These are phyloP conservation scores for Protomyctophum bolini DNA, from an alignment of 2,113 vertebrate genomes.

Conservation along the genomic window DNA sequence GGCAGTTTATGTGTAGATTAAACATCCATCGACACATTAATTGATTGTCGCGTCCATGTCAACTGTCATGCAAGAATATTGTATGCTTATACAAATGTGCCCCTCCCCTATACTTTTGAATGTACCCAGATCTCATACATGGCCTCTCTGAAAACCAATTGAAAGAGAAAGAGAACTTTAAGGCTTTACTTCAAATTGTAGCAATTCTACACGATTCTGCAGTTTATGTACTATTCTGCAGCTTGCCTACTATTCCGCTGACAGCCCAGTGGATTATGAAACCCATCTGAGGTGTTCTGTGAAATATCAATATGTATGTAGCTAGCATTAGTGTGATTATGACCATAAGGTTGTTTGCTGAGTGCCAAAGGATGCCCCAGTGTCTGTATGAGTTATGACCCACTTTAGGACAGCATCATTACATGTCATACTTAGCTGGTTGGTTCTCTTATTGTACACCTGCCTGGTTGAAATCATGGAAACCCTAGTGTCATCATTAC, in stretches of 20 bases:
- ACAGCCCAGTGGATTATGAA: constrained; percentile 19
- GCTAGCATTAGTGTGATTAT: constrained; percentile 26
- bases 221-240: not conserved
- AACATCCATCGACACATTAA: no score
- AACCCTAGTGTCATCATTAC: constrained; percentile 22
- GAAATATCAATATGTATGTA: constrained; percentile 24
- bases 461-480: constrained; percentile 24
- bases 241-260: no score
- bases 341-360: constrained; percentile 47
- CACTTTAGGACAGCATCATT: constrained; percentile 14
- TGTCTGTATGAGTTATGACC: constrained; percentile 46
- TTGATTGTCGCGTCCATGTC: no score
- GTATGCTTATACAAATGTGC: no score
- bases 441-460: constrained; percentile 30
- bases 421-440: constrained; percentile 23
- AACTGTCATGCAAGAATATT: no score
- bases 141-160: no score
- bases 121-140: no score
- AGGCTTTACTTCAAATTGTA: not conserved
- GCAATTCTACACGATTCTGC: not conserved
- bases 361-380: constrained; percentile 28
- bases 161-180: not conserved
- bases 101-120: no score
- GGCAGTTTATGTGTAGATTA: no score
- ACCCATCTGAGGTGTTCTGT: constrained; percentile 14